Evolutionary conservation across 2,888 invertebrate species (phyloP), one percentile per base, ranked within the genome.

Genomic region (Luffia ferchaultella): DNA sequence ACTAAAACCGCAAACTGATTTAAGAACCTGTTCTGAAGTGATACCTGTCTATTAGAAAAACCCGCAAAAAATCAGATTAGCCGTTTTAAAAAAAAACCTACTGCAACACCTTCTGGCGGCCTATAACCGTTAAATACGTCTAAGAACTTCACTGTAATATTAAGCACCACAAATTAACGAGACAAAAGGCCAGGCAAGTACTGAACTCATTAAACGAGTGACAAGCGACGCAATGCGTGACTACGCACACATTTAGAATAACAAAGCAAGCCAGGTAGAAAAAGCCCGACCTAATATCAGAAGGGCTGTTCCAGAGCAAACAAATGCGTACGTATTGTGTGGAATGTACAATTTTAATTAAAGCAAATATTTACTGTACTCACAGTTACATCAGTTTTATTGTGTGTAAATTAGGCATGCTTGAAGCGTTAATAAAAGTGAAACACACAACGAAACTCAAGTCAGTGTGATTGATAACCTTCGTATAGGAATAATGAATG

Each of bases 181-280:
- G 30, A 30, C 5, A 12, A 7, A 30, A 30, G 30, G 3, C 12
- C 30, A 58, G 56, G 62, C 59, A 65, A 67, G 72, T 70, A 65
- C 65, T 67, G 69, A 70, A 30, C 30, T 7, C 30, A 30, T 3
- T 68, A 64, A 73, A 66, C 58, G 54, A 54, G 30, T 30, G 30
- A 30, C 30, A 12, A 3, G 61, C 58, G 62, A 56, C 55, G 63
- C 63, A 63, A 70, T 64, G 72, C 73, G 75, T 76, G 74, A 75
- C 73, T 73, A 60, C 64, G 73, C 73, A 72, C 70, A 74, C 73
- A 68, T 68, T 67, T 64, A 59, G 64, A 68, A 73, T 72, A 73
- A 74, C 68, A 70, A 70, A 58, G 61, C 60, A 57, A 63, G 65
- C 70, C 75, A 77, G 75, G 76, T 77, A 76, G 65, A 70, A 70